Percentiles rank a stretch among this genome's conserved stretches.
phyloP scores from a whole-genome alignment of 2,113 vertebrate species.

The Machaerirhynchus nigripectus region DNA sequence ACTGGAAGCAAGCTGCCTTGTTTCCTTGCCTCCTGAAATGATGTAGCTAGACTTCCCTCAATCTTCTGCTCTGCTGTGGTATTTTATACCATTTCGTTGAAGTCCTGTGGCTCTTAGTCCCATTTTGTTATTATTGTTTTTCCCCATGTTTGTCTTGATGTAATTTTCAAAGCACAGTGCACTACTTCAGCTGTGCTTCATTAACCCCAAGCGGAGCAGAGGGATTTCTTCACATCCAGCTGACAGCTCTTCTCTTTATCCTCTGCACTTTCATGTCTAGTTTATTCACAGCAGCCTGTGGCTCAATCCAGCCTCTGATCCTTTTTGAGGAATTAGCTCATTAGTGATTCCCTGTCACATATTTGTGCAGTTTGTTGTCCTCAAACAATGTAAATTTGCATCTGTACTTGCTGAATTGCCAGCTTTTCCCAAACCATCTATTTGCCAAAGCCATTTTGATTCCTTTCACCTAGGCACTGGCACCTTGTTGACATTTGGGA shows the following conservation, averaged over 20 bases:
- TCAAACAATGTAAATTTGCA: not conserved
- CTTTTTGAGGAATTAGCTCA: not conserved
- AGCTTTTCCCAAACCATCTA: not conserved
- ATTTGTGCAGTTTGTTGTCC: not conserved
- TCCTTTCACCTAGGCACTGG: not conserved
- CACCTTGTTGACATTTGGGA: not conserved
- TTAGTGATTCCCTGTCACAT: not conserved
- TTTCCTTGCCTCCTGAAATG: not conserved
- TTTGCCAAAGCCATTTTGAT: not conserved
- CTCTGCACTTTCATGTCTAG: not conserved
- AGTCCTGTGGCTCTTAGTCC: not conserved
- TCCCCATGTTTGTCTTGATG: not conserved
- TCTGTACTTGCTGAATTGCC: not conserved
- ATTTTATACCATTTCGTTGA: not conserved
- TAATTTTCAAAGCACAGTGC: not conserved
- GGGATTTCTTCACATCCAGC: not conserved
- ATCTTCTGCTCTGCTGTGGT: not conserved
- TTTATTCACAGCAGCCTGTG: not conserved
- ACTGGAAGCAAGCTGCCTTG: not conserved
- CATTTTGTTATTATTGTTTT: no score
- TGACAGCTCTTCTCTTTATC: not conserved
- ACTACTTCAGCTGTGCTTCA: not conserved
- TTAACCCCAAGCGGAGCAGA: accelerated
- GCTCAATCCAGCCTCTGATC: not conserved
- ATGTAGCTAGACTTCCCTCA: not conserved